phyloP scores from a whole-genome alignment of 2,888 invertebrate genomes.

The Teleogryllus oceanicus region DNA sequence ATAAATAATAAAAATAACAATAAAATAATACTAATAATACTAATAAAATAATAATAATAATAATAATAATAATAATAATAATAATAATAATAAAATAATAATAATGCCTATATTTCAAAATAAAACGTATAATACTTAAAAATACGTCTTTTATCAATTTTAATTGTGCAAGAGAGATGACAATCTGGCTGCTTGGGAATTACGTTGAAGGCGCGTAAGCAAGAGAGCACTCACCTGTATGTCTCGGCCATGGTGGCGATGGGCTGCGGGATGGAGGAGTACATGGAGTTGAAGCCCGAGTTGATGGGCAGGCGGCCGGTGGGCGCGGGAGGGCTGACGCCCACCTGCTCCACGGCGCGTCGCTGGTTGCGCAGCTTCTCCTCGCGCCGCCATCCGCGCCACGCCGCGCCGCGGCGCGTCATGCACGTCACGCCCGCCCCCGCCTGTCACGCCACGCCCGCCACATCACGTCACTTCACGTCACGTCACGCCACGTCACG shows the following conservation, averaged over 20 bases:
- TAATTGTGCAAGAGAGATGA: background rate
- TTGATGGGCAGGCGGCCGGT: constrained; percentile 54
- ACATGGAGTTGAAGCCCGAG: constrained; percentile 91
- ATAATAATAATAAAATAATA: no score
- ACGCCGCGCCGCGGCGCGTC: no score
- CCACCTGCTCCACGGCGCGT: constrained; percentile 55
- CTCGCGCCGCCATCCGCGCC: constrained; percentile 80
- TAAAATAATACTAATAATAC: no score
- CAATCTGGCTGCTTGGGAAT: background rate
- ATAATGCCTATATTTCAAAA: background rate
- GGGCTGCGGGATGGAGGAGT: constrained; percentile 90
- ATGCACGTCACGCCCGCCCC: no score
- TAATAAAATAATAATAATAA: no score
- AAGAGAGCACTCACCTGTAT: constrained; percentile 47
- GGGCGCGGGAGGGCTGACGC: constrained; percentile 41
- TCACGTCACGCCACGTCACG: no score
- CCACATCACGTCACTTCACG: no score
- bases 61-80: no score
- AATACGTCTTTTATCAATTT: no score
- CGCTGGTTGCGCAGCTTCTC: constrained; percentile 95
- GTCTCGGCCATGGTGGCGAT: constrained; percentile 76
- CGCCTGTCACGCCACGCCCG: no score
- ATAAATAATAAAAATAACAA: no score
- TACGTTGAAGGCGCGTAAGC: background rate
- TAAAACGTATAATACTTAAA: background rate